phyloP scores from a whole-genome alignment of 2,113 vertebrate species.

The Thalassarche chlororhynchos region DNA sequence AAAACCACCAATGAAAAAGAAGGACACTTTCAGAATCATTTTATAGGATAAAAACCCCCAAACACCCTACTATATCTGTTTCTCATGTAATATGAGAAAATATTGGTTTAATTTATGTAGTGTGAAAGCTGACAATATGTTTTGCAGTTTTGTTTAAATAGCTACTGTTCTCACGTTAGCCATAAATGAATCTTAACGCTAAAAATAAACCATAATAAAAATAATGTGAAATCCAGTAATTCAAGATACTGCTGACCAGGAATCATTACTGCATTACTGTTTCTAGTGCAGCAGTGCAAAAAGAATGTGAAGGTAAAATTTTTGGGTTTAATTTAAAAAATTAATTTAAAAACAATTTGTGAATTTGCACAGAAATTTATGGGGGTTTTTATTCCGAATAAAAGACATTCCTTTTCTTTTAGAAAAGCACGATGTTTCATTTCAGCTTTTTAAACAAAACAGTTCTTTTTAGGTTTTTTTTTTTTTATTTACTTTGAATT shows the following conservation, averaged over 20 bases:
- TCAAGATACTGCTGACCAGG: not conserved
- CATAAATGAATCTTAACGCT: not conserved
- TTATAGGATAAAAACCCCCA: not conserved
- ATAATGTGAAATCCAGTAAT: not conserved
- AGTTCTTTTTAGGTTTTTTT: not conserved
- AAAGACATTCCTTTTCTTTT: not conserved
- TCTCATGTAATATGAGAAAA: not conserved
- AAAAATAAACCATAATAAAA: slow-evolving; percentile 18
- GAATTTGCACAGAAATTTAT: not conserved
- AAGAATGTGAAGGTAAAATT: not conserved
- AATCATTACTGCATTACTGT: not conserved
- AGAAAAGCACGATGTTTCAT: not conserved
- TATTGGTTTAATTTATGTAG: slow-evolving; percentile 24
- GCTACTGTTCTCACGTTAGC: slow-evolving; percentile 22
- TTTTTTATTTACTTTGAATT: not conserved
- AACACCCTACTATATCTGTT: not conserved
- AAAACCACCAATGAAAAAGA: not conserved
- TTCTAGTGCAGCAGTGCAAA: not conserved
- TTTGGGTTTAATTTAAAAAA: not conserved
- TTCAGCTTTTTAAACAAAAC: not conserved
- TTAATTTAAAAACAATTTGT: not conserved
- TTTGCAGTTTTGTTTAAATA: slow-evolving; percentile 29
- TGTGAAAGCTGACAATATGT: slow-evolving; percentile 42
- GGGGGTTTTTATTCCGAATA: not conserved
- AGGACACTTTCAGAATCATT: not conserved